A percentile compares a stretch with the other conserved stretches of the same genome.
Conservation (phyloP, 2,113 vertebrate species). For the Penelope pileata region DNA sequence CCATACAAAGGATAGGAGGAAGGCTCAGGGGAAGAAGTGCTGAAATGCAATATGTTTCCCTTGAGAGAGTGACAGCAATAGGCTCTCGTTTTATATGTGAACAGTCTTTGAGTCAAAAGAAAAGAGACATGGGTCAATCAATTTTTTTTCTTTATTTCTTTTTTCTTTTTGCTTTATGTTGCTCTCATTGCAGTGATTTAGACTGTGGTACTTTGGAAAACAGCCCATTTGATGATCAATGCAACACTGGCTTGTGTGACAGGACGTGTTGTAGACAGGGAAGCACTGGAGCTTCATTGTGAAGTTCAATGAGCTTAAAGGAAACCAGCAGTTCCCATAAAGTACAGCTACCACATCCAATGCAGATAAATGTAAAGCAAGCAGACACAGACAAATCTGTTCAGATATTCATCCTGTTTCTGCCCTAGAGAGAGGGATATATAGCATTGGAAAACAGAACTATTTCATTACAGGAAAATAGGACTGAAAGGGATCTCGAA, state of each 20-base stretch:
- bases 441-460: neutral
- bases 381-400: neutral
- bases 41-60: conserved; percentile 39
- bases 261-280: neutral
- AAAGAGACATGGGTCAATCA: neutral
- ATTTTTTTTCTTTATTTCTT: neutral
- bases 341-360: neutral
- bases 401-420: neutral
- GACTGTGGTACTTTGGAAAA: neutral
- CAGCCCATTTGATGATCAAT: neutral
- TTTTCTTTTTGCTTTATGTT: neutral
- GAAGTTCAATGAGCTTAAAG: conserved; percentile 25
- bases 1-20: conserved; percentile 50
- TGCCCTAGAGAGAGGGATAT: neutral
- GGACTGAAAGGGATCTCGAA: neutral
- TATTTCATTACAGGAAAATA: neutral
- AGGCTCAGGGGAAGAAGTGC: neutral
- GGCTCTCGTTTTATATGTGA: neutral
- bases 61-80: neutral
- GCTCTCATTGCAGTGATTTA: neutral
- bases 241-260: neutral
- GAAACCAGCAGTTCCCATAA: neutral
- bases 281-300: neutral
- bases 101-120: neutral
- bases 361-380: neutral